Base-by-base conservation (phyloP, 1,140 invertebrate genomes). In the Lucilia sericata region DNA sequence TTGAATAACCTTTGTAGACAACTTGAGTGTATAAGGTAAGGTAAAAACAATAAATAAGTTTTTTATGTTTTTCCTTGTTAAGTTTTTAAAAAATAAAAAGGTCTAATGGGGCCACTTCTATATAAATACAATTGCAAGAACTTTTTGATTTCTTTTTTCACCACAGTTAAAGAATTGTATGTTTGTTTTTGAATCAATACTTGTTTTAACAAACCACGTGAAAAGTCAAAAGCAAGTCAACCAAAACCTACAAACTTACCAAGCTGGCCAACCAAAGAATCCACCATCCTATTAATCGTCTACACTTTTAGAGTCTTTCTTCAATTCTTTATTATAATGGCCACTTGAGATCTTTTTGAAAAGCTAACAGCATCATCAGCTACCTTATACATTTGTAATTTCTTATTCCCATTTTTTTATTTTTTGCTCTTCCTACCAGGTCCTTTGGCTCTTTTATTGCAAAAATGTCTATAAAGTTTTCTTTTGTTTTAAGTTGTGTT, bases 291-390 rank as follows among this genome's bases (percentile, higher is more conserved):
- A 60, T 60, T 60, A 60, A 60, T 60, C 55, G 55, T 60, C 55
- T 60, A 60, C 13, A 17, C 55, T 60, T 60, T 60, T 60, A 60
- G 55, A 60, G 14, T n/a, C 55, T 60, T 60, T n/a, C 55, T 60
- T 60, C 55, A 14, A n/a, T 60, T 60, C n/a, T 60, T 60, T n/a
- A 17, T n/a, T 60, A 60, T 60, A 60, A 60, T 60, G 55, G 55
- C 55, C 55, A 60, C 55, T 60, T 60, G 55, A 60, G 55, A 60
- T 60, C n/a, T 60, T 60, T 60, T 60, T 42, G 5, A 42, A 42
- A 42, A 42, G 42, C 42, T 42, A 30, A 42, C 42, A 42, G 42
- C 42, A 8, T 10, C 10, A 42, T 10, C 10, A 42, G 42, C 42
- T 42, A 42, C 25, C 25, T 2, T 30, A 30, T 30, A 30, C 42